Evolutionary conservation across 2,113 vertebrate species (phyloP).

Genomic region (Atlantisia rogersi): DNA sequence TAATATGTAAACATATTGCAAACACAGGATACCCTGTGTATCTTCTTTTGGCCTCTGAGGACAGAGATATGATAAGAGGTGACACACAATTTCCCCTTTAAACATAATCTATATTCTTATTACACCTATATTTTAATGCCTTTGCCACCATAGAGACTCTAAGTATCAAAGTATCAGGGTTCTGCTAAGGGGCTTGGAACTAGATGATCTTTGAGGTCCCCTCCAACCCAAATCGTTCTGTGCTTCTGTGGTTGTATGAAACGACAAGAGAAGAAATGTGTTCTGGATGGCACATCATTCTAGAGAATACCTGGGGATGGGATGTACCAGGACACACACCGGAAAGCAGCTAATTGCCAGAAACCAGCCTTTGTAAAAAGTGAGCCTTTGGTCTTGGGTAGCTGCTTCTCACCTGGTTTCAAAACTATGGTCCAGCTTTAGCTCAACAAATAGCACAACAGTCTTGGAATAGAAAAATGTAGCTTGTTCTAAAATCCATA

Average conservation of each 20-base stretch:
- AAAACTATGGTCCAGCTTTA: neutral
- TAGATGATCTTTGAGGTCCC: no score
- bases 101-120: neutral
- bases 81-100: fast-evolving
- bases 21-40: neutral
- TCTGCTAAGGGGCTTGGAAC: neutral
- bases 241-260: neutral
- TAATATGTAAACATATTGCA: neutral
- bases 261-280: neutral
- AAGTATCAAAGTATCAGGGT: neutral
- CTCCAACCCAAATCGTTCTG: no score
- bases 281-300: neutral
- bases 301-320: neutral
- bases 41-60: neutral
- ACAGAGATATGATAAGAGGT: neutral
- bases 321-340: neutral
- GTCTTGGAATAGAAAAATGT: neutral
- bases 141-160: neutral
- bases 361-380: neutral
- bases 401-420: neutral
- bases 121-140: neutral
- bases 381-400: neutral
- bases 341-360: neutral
- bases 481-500: neutral
- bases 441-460: neutral